A percentile compares a stretch with the other conserved stretches of the same genome.
phyloP scores from a whole-genome alignment of 1,140 invertebrate genomes.

The Caenorhabditis tropicalis region DNA sequence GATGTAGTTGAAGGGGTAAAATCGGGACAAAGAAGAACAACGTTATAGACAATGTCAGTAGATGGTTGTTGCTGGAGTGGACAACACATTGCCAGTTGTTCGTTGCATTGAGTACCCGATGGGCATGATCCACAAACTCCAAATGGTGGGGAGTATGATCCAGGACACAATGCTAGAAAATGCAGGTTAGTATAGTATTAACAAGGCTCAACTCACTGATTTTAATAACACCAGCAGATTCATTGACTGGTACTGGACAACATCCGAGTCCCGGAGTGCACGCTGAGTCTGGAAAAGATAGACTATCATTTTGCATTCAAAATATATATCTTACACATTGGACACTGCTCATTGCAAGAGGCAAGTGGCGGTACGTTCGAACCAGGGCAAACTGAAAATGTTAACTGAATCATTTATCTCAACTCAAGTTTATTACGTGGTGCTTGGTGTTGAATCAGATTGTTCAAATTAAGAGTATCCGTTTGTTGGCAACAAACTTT shows the following conservation, averaged over 20 bases:
- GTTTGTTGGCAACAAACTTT: conserved; percentile 56
- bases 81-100: conserved; percentile 54
- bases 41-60: conserved; percentile 45
- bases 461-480: conserved; percentile 1
- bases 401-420: neutral
- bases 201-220: conserved; percentile 13
- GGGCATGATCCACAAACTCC: conserved; percentile 47
- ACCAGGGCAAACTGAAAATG: conserved; percentile 54
- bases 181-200: neutral
- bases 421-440: conserved; percentile 18
- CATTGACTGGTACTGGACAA: conserved; percentile 45
- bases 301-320: too few relatives aligned
- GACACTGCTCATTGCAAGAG: conserved; percentile 55
- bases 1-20: conserved; percentile 54
- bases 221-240: conserved; percentile 34
- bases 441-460: conserved; percentile 48
- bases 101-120: conserved; percentile 44
- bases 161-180: conserved; percentile 41
- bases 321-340: conserved; percentile 46
- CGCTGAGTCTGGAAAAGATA: conserved; percentile 47
- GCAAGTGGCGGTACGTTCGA: conserved; percentile 57
- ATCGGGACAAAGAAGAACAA: conserved; percentile 59
- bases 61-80: conserved; percentile 33
- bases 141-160: conserved; percentile 48
- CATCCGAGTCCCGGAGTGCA: conserved; percentile 46